Percentiles rank a stretch among this genome's conserved stretches.
phyloP scores from a whole-genome alignment of 2,888 invertebrate species.

The Cephalotes varians region DNA sequence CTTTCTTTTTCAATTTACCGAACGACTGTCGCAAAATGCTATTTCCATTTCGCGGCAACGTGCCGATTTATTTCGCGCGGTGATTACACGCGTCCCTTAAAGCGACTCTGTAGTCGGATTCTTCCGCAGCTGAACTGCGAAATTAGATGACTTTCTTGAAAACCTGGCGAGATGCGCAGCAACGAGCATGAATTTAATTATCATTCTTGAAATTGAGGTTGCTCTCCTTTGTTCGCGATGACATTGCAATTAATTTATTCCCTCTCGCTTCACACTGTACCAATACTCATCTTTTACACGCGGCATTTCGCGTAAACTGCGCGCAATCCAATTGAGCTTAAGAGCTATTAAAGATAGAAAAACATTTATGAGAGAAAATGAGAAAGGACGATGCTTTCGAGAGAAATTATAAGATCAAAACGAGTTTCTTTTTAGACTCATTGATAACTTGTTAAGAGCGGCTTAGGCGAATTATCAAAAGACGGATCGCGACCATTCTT shows the following conservation, averaged over 20 bases:
- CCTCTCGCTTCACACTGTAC: background rate
- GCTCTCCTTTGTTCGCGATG: background rate
- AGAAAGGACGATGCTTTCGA: background rate
- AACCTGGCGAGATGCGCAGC: background rate
- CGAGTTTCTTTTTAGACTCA: background rate
- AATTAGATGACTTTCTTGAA: background rate
- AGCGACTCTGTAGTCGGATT: background rate
- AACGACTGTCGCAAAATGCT: background rate
- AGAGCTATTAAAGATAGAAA: background rate
- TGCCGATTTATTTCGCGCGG: background rate
- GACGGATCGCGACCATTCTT: background rate
- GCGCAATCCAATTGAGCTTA: background rate
- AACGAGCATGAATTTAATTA: slow-evolving; percentile 34
- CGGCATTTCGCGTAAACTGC: background rate
- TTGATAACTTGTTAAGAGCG: background rate
- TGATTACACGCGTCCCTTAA: background rate
- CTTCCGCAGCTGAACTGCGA: background rate
- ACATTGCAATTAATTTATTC: slow-evolving; percentile 11
- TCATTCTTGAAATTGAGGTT: slow-evolving; percentile 15
- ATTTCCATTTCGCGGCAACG: background rate
- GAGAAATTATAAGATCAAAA: background rate
- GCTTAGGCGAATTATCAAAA: background rate
- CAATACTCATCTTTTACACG: background rate
- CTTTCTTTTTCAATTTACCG: background rate
- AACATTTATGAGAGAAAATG: background rate